Evolutionary conservation across 2,797 vertebrate genomes (phyloP).

Genomic region (Heteromormyrus szaboi): DNA sequence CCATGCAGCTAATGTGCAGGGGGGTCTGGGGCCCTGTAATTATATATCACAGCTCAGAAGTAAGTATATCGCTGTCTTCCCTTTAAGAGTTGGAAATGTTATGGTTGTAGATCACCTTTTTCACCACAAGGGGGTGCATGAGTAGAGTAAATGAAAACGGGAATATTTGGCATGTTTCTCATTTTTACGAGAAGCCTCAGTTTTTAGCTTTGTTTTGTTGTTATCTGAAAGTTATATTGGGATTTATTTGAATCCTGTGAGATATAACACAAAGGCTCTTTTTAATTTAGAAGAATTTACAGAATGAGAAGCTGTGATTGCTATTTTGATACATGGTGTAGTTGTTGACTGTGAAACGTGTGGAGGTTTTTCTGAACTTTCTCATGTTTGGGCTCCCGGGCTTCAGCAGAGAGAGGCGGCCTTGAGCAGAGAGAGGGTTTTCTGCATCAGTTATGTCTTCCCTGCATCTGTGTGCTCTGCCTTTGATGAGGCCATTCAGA

Average conservation of each 20-base stretch:
- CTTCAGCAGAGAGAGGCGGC: not conserved
- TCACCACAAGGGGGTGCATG: constrained; percentile 30
- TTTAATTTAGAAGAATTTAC: not conserved
- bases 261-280: not conserved
- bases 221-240: not conserved
- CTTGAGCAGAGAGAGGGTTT: not conserved
- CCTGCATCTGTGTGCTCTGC: not conserved
- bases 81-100: not conserved
- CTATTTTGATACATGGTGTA: not conserved
- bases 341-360: not conserved
- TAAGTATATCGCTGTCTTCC: not conserved
- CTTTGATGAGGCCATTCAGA: not conserved
- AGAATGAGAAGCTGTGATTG: not conserved
- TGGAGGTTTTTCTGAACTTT: not conserved
- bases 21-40: not conserved
- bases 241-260: not conserved
- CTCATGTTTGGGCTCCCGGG: not conserved
- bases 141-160: constrained; percentile 4
- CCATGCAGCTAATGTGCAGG: not conserved
- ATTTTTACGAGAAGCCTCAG: not conserved
- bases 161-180: not conserved
- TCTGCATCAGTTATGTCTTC: not conserved
- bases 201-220: not conserved
- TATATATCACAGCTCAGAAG: not conserved
- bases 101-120: not conserved